A percentile compares a stretch with the other conserved stretches of the same genome.
These are phyloP conservation scores for Leucophenga varia DNA, from an alignment of 1,140 invertebrate species.

Conservation along the genomic window DNA sequence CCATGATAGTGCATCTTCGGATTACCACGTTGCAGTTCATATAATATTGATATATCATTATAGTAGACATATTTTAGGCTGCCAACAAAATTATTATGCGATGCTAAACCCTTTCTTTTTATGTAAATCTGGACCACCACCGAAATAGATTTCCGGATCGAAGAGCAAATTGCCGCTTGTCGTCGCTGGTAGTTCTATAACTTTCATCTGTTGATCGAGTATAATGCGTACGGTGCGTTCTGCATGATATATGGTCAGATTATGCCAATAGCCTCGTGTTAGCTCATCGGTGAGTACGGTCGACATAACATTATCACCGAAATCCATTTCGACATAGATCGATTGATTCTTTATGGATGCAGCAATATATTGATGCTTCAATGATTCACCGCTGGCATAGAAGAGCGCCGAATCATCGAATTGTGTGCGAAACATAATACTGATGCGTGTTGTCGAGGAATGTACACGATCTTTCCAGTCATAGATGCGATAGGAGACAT, in stretches of 20 bases:
- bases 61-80: constrained; percentile 90
- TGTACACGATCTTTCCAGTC: constrained; percentile 90
- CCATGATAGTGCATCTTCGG: constrained; percentile 80
- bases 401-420: constrained; percentile 85
- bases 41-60: constrained; percentile 87
- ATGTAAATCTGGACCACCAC: constrained; percentile 76
- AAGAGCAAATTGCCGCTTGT: constrained; percentile 79
- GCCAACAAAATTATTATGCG: constrained; percentile 79
- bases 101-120: constrained; percentile 74
- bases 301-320: constrained; percentile 74
- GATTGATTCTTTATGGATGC: constrained; percentile 77
- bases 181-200: constrained; percentile 68
- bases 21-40: constrained; percentile 78
- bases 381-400: constrained; percentile 83
- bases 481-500: constrained; percentile 88
- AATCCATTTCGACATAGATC: constrained; percentile 78
- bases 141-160: constrained; percentile 91
- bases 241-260: constrained; percentile 82
- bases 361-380: constrained; percentile 79
- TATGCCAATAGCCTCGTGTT: constrained; percentile 82
- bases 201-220: constrained; percentile 70
- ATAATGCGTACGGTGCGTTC: constrained; percentile 70
- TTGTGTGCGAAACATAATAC: constrained; percentile 83
- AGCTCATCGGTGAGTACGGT: constrained; percentile 69
- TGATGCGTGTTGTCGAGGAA: constrained; percentile 81